Conservation (phyloP, 2,888 invertebrate genomes). For the Netelia fuscicornis region DNA sequence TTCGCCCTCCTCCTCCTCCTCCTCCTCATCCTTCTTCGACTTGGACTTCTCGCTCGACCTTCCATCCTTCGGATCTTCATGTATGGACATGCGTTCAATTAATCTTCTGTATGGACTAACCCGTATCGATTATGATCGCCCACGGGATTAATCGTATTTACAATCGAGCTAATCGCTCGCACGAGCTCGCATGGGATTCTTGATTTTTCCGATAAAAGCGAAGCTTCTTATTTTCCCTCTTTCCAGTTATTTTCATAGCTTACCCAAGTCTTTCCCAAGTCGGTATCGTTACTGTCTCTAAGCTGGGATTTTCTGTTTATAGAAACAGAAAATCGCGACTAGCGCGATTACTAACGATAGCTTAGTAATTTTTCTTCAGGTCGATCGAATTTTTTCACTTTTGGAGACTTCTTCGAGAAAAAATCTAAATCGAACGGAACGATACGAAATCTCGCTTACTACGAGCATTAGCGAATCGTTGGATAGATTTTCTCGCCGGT, state of each 20-base stretch:
- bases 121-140: conserved; percentile 38
- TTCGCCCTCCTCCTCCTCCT: conserved; percentile 42
- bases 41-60: conserved; percentile 35
- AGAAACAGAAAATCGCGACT: no score
- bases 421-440: neutral
- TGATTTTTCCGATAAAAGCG: neutral
- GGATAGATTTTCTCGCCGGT: conserved; percentile 22
- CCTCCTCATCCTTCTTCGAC: conserved; percentile 39
- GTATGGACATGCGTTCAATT: conserved; percentile 23
- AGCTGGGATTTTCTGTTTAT: no score
- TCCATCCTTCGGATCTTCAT: conserved; percentile 10
- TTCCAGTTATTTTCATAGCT: conserved; percentile 4
- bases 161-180: conserved; percentile 43
- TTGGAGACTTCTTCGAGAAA: no score
- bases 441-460: neutral
- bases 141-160: conserved; percentile 43
- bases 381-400: no score
- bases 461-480: neutral
- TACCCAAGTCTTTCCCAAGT: neutral
- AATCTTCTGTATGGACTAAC: conserved; percentile 40
- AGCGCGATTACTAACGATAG: no score
- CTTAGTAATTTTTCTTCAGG: no score
- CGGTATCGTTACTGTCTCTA: neutral
- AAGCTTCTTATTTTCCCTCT: neutral
- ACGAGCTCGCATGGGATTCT: conserved; percentile 26